Conservation (phyloP, 2,888 invertebrate genomes). For the Dicyrtoma fusca region DNA sequence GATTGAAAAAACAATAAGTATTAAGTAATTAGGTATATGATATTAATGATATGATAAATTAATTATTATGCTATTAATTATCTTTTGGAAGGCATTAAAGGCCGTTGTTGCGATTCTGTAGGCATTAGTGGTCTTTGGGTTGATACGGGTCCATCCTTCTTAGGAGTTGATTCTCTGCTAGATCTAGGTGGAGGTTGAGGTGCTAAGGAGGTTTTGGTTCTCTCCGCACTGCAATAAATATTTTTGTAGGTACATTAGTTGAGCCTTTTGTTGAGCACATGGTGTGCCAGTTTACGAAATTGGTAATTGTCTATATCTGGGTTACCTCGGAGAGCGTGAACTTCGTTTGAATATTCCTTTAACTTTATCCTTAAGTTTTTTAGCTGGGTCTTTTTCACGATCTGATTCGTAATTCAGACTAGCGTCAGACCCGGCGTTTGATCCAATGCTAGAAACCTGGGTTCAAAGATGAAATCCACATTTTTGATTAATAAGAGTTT, state of each 20-base stretch:
- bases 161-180: constrained; percentile 50
- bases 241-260: no score
- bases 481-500: no score
- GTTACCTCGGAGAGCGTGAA: constrained; percentile 71
- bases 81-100: constrained; percentile 38
- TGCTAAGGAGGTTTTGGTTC: constrained; percentile 39
- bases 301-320: no score
- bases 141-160: constrained; percentile 51
- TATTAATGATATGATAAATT: neutral
- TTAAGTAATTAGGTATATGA: neutral
- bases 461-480: neutral
- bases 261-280: neutral
- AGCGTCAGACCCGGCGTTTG: constrained; percentile 73
- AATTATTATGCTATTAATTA: constrained; percentile 6
- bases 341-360: constrained; percentile 79
- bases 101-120: constrained; percentile 45
- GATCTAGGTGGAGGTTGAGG: constrained; percentile 43
- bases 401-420: constrained; percentile 66
- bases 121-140: constrained; percentile 57
- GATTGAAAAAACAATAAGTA: no score
- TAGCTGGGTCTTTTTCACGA: constrained; percentile 61
- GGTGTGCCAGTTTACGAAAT: no score
- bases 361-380: constrained; percentile 77
- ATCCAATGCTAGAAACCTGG: constrained; percentile 60
- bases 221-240: constrained; percentile 48